Evolutionary conservation across 2,888 invertebrate species (phyloP).

Genomic region (Hermaeophaga mercurialis): DNA sequence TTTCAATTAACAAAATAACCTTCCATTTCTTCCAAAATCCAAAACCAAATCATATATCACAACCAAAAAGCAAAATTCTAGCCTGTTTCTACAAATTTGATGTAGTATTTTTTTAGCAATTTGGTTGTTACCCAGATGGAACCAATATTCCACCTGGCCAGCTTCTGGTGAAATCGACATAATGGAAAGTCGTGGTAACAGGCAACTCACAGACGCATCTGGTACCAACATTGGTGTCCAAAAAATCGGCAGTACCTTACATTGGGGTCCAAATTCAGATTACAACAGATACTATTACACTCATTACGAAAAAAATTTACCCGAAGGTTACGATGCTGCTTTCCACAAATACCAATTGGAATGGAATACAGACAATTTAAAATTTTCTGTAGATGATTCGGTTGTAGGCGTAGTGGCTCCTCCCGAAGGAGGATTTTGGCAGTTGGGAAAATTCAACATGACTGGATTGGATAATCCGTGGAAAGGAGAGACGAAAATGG

Average conservation of each 20-base stretch:
- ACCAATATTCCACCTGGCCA: constrained; percentile 72
- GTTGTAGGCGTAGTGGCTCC: constrained; percentile 61
- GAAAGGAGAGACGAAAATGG: constrained; percentile 62
- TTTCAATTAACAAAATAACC: too few species aligned
- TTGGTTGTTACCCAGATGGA: constrained; percentile 70
- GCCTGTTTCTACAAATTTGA: too few species aligned
- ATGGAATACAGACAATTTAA: constrained; percentile 65
- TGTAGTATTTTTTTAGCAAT: constrained; percentile 60
- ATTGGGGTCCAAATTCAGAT: constrained; percentile 67
- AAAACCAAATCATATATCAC: too few species aligned
- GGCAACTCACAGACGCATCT: constrained; percentile 44
- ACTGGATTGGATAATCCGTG: constrained; percentile 65
- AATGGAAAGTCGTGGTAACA: constrained; percentile 70
- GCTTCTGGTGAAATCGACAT: constrained; percentile 75
- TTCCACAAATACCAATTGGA: constrained; percentile 71
- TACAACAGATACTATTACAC: constrained; percentile 59
- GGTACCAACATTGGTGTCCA: constrained; percentile 62
- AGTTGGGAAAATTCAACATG: constrained; percentile 63
- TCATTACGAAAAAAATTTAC: constrained; percentile 56
- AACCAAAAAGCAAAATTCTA: too few species aligned
- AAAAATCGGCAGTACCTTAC: constrained; percentile 66
- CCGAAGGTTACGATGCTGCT: constrained; percentile 60
- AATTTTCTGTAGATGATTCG: constrained; percentile 61
- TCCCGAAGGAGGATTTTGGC: constrained; percentile 69
- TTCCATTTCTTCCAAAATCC: too few species aligned